phyloP scores from a whole-genome alignment of 2,113 vertebrate genomes.

The Montifringilla adamsi region DNA sequence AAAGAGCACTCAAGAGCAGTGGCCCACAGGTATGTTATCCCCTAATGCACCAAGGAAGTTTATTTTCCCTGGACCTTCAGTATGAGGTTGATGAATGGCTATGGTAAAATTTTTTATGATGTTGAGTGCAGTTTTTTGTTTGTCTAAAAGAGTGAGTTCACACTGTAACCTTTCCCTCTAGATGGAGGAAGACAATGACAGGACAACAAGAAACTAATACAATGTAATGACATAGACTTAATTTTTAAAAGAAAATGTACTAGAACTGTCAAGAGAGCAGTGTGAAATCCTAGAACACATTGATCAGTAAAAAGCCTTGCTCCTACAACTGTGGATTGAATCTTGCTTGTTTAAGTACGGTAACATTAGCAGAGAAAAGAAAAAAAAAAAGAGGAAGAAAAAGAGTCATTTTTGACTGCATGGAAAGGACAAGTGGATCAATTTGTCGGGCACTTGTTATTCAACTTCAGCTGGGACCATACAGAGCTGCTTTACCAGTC shows the following conservation, averaged over 20 bases:
- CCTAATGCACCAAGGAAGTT: neutral
- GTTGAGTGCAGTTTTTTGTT: neutral
- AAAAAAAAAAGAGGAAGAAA: too few species aligned
- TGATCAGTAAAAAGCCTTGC: neutral
- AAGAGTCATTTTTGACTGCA: neutral
- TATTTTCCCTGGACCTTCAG: neutral
- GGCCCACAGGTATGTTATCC: rapidly evolving
- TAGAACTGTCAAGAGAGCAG: neutral
- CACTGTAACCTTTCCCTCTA: neutral
- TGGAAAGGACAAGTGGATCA: neutral
- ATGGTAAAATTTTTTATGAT: neutral
- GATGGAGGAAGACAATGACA: neutral
- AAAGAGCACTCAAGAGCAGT: neutral
- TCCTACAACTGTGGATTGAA: neutral
- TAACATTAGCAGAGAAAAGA: neutral
- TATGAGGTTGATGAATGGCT: neutral
- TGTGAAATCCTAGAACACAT: neutral
- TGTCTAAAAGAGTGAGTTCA: neutral
- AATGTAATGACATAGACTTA: neutral
- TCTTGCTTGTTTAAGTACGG: neutral
- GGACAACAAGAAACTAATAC: neutral
- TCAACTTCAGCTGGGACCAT: neutral
- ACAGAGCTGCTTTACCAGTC: neutral
- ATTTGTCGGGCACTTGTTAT: neutral
- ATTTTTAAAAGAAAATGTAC: neutral